Evolutionary conservation across 1,140 invertebrate species (phyloP).

Genomic region (Parasteatoda tepidariorum): DNA sequence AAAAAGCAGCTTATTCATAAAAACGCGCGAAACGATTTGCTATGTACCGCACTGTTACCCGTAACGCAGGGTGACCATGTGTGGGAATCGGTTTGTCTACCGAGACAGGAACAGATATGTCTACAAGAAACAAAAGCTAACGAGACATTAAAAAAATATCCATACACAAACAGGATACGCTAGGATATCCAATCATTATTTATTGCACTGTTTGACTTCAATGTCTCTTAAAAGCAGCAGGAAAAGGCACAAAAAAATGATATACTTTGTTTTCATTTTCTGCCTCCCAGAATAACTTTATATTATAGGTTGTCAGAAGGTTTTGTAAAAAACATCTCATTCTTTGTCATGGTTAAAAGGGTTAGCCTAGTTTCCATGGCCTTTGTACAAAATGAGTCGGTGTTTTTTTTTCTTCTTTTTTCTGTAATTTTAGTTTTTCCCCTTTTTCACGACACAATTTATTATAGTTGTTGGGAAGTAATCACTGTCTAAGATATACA

Average conservation of each 20-base stretch:
- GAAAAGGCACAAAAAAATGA: constrained; percentile 32
- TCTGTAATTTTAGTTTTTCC: not conserved
- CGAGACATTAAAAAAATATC: constrained; percentile 35
- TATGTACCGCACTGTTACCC: constrained; percentile 19
- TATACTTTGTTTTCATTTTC: constrained; percentile 45
- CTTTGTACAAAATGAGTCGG: constrained; percentile 14
- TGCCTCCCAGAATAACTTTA: constrained; percentile 34
- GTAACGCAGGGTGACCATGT: constrained; percentile 38
- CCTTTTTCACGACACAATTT: constrained; percentile 17
- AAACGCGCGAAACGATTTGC: constrained; percentile 24
- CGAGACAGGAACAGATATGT: constrained; percentile 55
- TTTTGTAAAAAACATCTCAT: constrained; percentile 30
- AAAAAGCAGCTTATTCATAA: too few species aligned
- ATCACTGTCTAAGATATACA: not conserved
- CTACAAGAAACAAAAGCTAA: constrained; percentile 50
- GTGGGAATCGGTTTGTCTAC: constrained; percentile 44
- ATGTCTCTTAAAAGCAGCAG: constrained; percentile 35
- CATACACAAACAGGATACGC: constrained; percentile 34
- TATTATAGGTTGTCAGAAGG: constrained; percentile 55
- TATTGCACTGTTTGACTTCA: constrained; percentile 42
- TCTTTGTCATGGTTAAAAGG: constrained; percentile 37
- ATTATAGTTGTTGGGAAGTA: constrained; percentile 24
- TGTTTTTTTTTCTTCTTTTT: constrained; percentile 19
- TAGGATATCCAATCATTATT: constrained; percentile 40
- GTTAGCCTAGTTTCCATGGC: constrained; percentile 44